Evolutionary conservation across 2,888 invertebrate genomes (phyloP).

Genomic region (Fragum sueziense): DNA sequence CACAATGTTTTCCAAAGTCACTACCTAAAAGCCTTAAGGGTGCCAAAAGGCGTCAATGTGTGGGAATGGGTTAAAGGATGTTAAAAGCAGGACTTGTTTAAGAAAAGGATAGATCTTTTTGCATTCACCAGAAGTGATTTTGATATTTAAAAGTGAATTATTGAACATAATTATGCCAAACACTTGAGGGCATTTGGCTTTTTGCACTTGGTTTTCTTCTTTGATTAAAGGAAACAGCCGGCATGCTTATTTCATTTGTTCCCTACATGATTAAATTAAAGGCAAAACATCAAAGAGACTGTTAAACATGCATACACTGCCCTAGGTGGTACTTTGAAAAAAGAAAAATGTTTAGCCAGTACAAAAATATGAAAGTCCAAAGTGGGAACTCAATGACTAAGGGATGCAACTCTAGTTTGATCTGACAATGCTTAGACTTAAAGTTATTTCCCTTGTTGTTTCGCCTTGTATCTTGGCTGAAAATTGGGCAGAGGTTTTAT

Average conservation of each 20-base stretch:
- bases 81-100: too few species aligned
- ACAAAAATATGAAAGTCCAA: too few species aligned
- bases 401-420: not conserved
- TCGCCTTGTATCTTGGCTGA: too few species aligned
- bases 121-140: not conserved
- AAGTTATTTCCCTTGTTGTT: not conserved
- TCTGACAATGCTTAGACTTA: not conserved
- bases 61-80: not conserved
- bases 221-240: not conserved
- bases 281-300: not conserved
- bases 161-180: not conserved
- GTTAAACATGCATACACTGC: not conserved
- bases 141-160: not conserved
- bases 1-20: too few species aligned
- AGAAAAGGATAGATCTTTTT: too few species aligned
- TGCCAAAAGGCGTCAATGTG: not conserved
- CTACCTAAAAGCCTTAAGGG: too few species aligned
- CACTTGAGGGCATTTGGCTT: not conserved
- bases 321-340: too few species aligned
- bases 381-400: not conserved
- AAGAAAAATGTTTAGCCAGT: too few species aligned
- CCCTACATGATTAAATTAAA: not conserved
- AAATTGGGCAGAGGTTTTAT: too few species aligned
- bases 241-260: not conserved
- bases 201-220: not conserved